These are phyloP conservation scores for Siphamia tubifer DNA, from an alignment of 2,113 vertebrate genomes.

Conservation along the genomic window DNA sequence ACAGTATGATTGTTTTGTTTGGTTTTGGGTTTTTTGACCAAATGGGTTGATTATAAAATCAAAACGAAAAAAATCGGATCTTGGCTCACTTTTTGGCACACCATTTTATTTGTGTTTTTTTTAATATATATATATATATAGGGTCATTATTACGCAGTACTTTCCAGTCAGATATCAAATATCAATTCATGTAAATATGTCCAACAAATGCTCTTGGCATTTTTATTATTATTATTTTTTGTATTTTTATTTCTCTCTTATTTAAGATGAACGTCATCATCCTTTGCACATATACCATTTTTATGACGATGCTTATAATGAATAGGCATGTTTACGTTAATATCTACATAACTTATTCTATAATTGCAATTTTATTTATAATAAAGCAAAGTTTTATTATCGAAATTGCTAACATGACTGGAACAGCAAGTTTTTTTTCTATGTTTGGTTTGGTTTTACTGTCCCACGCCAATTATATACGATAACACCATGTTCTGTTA, in stretches of 20 bases:
- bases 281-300: conserved; percentile 53
- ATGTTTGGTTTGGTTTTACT: conserved; percentile 61
- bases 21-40: conserved; percentile 57
- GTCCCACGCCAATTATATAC: conserved; percentile 68
- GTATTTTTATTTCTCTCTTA: conserved; percentile 60
- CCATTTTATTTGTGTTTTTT: conserved; percentile 10
- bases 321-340: conserved; percentile 49
- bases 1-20: conserved; percentile 37
- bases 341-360: conserved; percentile 34
- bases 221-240: conserved; percentile 71
- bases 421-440: conserved; percentile 38
- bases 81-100: conserved; percentile 36
- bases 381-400: conserved; percentile 42
- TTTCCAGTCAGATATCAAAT: conserved; percentile 23
- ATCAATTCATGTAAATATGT: conserved; percentile 68
- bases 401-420: conserved; percentile 32
- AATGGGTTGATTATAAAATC: conserved; percentile 69
- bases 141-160: neutral
- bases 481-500: conserved; percentile 75
- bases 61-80: conserved; percentile 53
- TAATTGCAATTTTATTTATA: conserved; percentile 49
- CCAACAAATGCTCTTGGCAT: conserved; percentile 23
- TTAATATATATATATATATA: too few relatives aligned
- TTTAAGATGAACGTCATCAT: conserved; percentile 39
- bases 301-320: conserved; percentile 40